Percentiles rank a stretch among this genome's conserved stretches.
phyloP scores from a whole-genome alignment of 1,140 invertebrate species.

The Latrodectus geometricus region DNA sequence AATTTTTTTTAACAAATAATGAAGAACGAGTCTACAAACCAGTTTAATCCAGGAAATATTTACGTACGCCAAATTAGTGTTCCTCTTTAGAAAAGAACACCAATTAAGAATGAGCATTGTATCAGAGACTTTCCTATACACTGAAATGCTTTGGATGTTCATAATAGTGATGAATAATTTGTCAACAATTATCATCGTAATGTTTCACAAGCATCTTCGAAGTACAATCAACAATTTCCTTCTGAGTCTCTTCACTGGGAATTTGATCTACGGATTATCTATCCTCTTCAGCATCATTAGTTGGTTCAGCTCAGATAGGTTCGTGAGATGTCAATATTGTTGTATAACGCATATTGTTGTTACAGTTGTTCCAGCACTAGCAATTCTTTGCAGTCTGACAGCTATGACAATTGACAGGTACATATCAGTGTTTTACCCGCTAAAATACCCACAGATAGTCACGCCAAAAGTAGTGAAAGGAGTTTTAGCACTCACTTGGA shows the following conservation, averaged over 20 bases:
- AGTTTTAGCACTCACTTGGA: background rate
- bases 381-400: conserved; percentile 21
- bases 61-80: too few species aligned
- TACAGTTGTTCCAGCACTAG: background rate
- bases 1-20: too few species aligned
- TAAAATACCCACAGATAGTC: conserved; percentile 11
- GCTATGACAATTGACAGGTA: conserved; percentile 32
- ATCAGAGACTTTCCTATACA: conserved; percentile 5
- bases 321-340: background rate
- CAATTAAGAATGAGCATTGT: conserved; percentile 7
- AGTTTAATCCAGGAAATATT: too few species aligned
- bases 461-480: background rate
- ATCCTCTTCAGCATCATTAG: background rate
- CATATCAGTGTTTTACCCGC: conserved; percentile 25
- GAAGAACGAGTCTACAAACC: too few species aligned
- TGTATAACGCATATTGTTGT: background rate
- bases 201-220: background rate
- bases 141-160: conserved; percentile 20
- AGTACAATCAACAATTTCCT: conserved; percentile 5
- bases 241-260: conserved; percentile 8
- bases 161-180: conserved; percentile 17
- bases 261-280: conserved; percentile 22
- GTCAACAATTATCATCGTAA: background rate
- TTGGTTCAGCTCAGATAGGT: background rate
- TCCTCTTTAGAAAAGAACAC: background rate